phyloP scores from a whole-genome alignment of 1,140 invertebrate genomes.

The Hermatobates lingyangjiaoensis region DNA sequence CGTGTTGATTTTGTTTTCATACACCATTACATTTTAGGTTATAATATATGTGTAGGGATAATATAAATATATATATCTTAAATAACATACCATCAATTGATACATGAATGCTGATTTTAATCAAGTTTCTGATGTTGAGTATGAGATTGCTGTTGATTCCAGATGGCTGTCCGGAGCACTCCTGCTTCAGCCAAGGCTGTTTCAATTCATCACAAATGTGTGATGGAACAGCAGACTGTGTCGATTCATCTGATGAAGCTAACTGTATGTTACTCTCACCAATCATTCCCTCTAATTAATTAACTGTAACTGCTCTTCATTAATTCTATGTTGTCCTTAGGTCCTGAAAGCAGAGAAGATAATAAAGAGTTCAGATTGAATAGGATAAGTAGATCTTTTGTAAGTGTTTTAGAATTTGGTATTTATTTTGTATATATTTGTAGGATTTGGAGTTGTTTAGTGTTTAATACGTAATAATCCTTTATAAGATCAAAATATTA shows the following conservation, averaged over 20 bases:
- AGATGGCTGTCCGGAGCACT: constrained; percentile 4
- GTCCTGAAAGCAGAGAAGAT: neutral
- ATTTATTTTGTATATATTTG: no score
- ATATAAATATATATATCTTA: no score
- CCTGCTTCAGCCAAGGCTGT: constrained; percentile 22
- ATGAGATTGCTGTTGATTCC: constrained; percentile 2
- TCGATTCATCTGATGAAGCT: constrained; percentile 26
- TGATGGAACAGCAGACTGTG: constrained; percentile 25
- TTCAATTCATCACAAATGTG: constrained; percentile 21
- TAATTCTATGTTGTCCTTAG: neutral
- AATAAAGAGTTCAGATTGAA: no score
- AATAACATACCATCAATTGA: no score
- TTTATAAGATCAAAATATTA: no score
- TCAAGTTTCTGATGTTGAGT: neutral
- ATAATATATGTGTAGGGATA: no score
- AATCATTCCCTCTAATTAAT: neutral
- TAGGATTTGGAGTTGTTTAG: no score
- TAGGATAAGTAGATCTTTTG: no score
- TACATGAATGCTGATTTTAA: neutral
- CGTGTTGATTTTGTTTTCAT: no score
- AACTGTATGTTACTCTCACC: constrained; percentile 22
- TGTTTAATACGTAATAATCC: no score
- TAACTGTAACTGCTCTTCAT: neutral
- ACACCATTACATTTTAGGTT: no score
- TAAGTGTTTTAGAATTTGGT: no score